These are phyloP conservation scores for Chlamydotis undulata DNA, from an alignment of 2,113 vertebrate genomes.

Conservation along the genomic window DNA sequence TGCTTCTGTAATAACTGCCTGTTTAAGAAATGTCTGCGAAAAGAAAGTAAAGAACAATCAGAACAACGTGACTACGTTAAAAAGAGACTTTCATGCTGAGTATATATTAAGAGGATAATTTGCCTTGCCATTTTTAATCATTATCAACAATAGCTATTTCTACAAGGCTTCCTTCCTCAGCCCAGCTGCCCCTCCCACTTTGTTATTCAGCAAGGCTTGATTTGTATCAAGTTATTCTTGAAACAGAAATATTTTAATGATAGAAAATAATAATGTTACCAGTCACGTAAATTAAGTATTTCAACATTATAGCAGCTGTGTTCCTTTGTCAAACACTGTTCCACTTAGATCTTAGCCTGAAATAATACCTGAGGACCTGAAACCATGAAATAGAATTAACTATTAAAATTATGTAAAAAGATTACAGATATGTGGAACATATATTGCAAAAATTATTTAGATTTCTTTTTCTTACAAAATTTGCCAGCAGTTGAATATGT, in stretches of 20 bases:
- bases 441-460: neutral
- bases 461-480: neutral
- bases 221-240: neutral
- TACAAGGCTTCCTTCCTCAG: neutral
- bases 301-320: neutral
- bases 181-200: neutral
- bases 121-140: neutral
- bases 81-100: neutral
- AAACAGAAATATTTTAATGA: neutral
- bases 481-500: neutral
- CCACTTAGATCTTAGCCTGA: neutral
- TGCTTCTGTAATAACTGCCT: neutral
- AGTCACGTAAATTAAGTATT: neutral
- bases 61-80: neutral
- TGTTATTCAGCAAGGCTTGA: neutral
- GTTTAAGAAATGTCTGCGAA: neutral
- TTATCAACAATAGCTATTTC: neutral
- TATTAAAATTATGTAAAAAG: neutral
- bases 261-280: neutral
- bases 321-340: neutral
- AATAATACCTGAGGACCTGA: neutral
- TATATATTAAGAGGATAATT: neutral
- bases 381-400: neutral
- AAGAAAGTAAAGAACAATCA: neutral
- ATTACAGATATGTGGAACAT: neutral